Conservation (phyloP, 53 echinoderm and acorn worm genomes). For the Luidia sarsii region DNA sequence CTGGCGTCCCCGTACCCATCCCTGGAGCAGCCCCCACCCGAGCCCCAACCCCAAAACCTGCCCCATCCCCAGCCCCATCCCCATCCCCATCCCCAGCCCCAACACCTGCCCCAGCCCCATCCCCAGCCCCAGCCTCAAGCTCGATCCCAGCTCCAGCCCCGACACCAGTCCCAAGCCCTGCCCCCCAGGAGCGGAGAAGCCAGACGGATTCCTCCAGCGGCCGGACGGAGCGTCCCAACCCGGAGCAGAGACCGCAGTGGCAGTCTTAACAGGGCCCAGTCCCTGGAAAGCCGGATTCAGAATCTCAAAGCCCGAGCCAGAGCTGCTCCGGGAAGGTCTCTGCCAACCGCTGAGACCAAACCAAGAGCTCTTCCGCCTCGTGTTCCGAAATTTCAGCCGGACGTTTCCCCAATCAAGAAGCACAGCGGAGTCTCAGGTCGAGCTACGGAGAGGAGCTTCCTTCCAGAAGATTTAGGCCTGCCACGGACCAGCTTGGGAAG, state of each 20-base stretch:
- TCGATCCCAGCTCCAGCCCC: too few relatives aligned
- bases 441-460: too few relatives aligned
- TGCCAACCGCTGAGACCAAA: neutral
- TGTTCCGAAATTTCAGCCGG: neutral
- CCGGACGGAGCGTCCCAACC: too few relatives aligned
- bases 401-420: conserved; percentile 26
- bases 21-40: neutral
- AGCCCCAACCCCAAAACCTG: neutral
- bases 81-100: too few relatives aligned
- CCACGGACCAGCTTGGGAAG: neutral
- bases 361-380: neutral
- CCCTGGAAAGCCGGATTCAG: neutral
- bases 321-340: neutral
- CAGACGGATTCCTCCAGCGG: too few relatives aligned
- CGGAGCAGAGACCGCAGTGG: too few relatives aligned
- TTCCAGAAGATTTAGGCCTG: too few relatives aligned
- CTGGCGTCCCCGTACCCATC: conserved; percentile 56
- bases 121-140: too few relatives aligned
- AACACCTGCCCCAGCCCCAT: too few relatives aligned
- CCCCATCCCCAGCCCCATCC: neutral
- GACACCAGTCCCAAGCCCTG: too few relatives aligned
- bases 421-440: too few relatives aligned
- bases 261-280: neutral
- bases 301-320: neutral
- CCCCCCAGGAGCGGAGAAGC: too few relatives aligned